Base-by-base conservation (phyloP, 2,797 vertebrate species). In the Clamator glandarius region DNA sequence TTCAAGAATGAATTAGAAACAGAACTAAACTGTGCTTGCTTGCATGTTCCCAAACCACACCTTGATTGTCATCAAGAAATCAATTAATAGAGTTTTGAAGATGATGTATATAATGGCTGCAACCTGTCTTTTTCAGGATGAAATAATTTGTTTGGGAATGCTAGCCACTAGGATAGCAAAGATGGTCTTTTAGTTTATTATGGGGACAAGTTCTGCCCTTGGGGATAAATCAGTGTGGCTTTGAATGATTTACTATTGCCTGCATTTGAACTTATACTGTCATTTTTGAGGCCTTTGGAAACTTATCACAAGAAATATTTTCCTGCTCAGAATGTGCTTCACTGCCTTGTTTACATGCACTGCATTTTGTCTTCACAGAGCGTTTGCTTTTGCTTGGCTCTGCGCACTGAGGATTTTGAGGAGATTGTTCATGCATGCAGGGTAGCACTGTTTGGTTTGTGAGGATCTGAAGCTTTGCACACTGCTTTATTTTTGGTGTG, bases 11-110 rank as follows among this genome's bases (percentile, higher is more conserved):
- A 79, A 88, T 76, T 82, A 41, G 36, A 84, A 88, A 75, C 33
- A 62, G 46, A 91, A 61, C 11, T 73, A 69, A 79, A 57, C 46
- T 75, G 57, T 88, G 54, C 39, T 79, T 92, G 55, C 55, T 83
- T 91, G 72, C 62, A 61, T 1, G 11, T 86, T 95, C 61, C 70
- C 77, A 87, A 90, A 73, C 39, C 19, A 57, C 59, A 82, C 59
- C 57, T 89, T 84, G 63, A 91, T 39, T 73, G 28, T 84, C 87
- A 91, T 51, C 69, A 94, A 88, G 61, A 86, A 93, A 70, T 28
- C 14, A 83, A 84, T 72, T 78, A 73, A 67, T 33, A 12, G 51
- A 86, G 15, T 33, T 93, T 91, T 86, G 59, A 77, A 78, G 66
- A 46, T 0, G 0, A 24, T 69, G 25, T 79, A 25, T 83, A 44